Evolutionary conservation across 2,888 invertebrate genomes (phyloP).

Genomic region (Serrognathus titanus): DNA sequence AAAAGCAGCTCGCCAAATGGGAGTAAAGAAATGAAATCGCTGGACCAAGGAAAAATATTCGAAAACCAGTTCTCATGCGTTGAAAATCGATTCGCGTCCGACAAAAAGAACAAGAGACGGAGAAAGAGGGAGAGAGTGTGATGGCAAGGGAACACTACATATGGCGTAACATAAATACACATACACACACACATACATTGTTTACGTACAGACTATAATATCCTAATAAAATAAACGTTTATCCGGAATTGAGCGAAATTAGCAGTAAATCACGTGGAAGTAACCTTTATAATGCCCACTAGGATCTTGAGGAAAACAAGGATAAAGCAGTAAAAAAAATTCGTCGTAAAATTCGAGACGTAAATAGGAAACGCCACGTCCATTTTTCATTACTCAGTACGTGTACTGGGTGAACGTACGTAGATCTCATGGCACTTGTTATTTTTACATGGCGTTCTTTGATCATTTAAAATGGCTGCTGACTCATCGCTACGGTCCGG

Average conservation of each 20-base stretch:
- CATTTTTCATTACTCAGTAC: slow-evolving; percentile 14
- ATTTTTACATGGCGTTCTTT: slow-evolving; percentile 25
- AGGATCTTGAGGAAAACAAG: neutral
- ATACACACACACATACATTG: neutral
- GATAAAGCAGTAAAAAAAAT: neutral
- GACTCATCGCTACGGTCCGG: slow-evolving; percentile 45
- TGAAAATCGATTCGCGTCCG: slow-evolving; percentile 12
- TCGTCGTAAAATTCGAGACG: slow-evolving; percentile 1
- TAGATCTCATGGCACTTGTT: slow-evolving; percentile 22
- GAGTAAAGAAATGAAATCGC: neutral
- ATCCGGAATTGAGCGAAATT: neutral
- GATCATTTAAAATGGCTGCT: slow-evolving; percentile 41
- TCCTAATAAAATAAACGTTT: neutral
- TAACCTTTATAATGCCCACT: neutral
- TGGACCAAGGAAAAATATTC: slow-evolving; percentile 2
- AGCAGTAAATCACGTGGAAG: neutral
- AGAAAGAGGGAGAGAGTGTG: slow-evolving; percentile 7
- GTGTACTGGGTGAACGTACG: slow-evolving; percentile 15
- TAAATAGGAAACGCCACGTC: slow-evolving; percentile 10
- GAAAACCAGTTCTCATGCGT: slow-evolving; percentile 13
- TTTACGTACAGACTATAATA: neutral
- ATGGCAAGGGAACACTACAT: neutral
- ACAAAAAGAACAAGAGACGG: neutral
- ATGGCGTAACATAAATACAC: neutral
- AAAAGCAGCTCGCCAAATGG: too few species aligned